phyloP scores from a whole-genome alignment of 2,113 vertebrate genomes.

The Marmota flaviventris region DNA sequence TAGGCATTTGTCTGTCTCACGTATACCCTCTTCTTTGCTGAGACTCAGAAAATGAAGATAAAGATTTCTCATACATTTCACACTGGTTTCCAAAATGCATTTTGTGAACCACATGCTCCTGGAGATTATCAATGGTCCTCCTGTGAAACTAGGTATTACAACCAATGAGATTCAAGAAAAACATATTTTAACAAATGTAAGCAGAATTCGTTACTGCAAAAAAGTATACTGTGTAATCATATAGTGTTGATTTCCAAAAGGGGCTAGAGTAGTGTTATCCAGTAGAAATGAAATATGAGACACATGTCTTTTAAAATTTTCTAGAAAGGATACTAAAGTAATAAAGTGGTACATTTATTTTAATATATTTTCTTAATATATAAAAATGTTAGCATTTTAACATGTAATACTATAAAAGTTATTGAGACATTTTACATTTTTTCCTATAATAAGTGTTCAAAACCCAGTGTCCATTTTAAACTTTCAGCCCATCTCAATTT shows the following conservation, averaged over 20 bases:
- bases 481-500: not conserved
- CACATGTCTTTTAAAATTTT: not conserved
- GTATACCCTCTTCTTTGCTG: not conserved
- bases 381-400: not conserved
- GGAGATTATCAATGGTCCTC: not conserved
- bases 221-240: not conserved
- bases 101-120: conserved; percentile 20
- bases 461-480: not conserved
- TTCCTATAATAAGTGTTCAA: not conserved
- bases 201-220: not conserved
- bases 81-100: not conserved
- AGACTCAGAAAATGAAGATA: not conserved
- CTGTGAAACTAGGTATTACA: conserved; percentile 15
- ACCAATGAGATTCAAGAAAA: not conserved
- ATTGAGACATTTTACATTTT: not conserved
- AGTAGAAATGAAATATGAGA: not conserved
- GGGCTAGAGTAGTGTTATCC: not conserved
- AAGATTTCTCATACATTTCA: not conserved
- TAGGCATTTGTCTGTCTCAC: not conserved
- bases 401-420: not conserved
- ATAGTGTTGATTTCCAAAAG: conserved; percentile 8
- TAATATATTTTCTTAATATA: conserved; percentile 30
- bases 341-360: not conserved
- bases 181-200: not conserved
- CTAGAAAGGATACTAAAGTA: not conserved